These are phyloP conservation scores for Alfaro cultratus DNA, from an alignment of 2,797 vertebrate genomes.

Conservation along the genomic window DNA sequence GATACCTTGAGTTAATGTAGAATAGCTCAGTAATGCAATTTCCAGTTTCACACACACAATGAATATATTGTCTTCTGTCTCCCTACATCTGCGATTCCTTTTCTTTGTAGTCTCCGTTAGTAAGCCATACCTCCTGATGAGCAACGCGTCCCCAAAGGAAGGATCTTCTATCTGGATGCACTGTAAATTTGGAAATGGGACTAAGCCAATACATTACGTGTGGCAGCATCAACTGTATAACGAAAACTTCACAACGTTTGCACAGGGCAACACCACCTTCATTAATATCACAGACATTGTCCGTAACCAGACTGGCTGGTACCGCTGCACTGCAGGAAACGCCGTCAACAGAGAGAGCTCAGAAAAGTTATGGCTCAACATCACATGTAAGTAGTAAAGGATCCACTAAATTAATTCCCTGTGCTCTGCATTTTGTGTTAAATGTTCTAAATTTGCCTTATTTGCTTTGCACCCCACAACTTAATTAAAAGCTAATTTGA, in stretches of 20 bases:
- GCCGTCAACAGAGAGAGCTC: constrained; percentile 85
- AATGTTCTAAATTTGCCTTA: not conserved
- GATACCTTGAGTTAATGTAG: not conserved
- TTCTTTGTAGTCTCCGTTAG: constrained; percentile 83
- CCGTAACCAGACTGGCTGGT: constrained; percentile 88
- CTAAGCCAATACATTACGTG: constrained; percentile 82
- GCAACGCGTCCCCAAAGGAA: constrained; percentile 79
- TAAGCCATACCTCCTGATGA: constrained; percentile 85
- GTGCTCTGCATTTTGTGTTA: not conserved
- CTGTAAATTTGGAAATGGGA: constrained; percentile 86
- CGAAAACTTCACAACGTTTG: constrained; percentile 63
- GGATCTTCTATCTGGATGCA: constrained; percentile 78
- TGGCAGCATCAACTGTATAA: constrained; percentile 82
- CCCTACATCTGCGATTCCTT: not conserved
- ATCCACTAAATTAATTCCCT: not conserved
- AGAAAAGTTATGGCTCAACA: constrained; percentile 82
- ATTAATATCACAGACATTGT: constrained; percentile 78
- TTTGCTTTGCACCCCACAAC: not conserved
- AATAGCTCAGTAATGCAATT: not conserved
- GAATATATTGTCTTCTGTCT: not conserved
- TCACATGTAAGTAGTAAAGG: constrained; percentile 87
- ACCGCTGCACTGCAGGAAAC: constrained; percentile 83
- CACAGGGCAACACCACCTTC: constrained; percentile 57
- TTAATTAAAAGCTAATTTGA: not conserved
- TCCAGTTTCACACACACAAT: not conserved